These are phyloP conservation scores for Biston stratarius DNA, from an alignment of 2,888 invertebrate genomes.

Conservation along the genomic window DNA sequence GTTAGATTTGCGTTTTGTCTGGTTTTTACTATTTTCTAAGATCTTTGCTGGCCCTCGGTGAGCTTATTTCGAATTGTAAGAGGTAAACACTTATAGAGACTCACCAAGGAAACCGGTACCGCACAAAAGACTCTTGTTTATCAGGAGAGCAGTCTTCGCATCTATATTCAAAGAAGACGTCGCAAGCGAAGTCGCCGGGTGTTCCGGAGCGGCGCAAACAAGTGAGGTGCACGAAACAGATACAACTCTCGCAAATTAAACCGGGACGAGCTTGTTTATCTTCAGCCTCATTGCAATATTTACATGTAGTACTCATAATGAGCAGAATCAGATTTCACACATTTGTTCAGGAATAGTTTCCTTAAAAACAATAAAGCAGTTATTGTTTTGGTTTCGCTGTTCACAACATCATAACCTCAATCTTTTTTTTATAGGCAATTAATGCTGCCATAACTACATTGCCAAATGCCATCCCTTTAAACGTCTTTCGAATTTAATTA, in stretches of 20 bases:
- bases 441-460: too few relatives aligned
- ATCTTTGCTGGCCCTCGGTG: too few relatives aligned
- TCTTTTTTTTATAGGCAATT: too few relatives aligned
- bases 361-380: neutral
- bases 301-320: conserved; percentile 73
- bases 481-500: too few relatives aligned
- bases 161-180: conserved; percentile 91
- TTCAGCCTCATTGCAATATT: conserved; percentile 85
- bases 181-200: conserved; percentile 90
- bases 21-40: too few relatives aligned
- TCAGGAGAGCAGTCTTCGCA: conserved; percentile 88
- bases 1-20: neutral
- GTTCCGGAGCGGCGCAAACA: conserved; percentile 89
- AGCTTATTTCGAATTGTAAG: too few relatives aligned
- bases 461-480: too few relatives aligned
- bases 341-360: neutral
- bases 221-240: conserved; percentile 87
- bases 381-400: neutral
- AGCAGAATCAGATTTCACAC: neutral
- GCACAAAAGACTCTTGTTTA: conserved; percentile 85
- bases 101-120: conserved; percentile 91
- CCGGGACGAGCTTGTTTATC: conserved; percentile 86
- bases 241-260: conserved; percentile 87
- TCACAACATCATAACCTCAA: neutral
- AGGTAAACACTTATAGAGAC: conserved; percentile 23